Evolutionary conservation across 2,113 vertebrate genomes (phyloP).

Genomic region (Leuciscus idus): DNA sequence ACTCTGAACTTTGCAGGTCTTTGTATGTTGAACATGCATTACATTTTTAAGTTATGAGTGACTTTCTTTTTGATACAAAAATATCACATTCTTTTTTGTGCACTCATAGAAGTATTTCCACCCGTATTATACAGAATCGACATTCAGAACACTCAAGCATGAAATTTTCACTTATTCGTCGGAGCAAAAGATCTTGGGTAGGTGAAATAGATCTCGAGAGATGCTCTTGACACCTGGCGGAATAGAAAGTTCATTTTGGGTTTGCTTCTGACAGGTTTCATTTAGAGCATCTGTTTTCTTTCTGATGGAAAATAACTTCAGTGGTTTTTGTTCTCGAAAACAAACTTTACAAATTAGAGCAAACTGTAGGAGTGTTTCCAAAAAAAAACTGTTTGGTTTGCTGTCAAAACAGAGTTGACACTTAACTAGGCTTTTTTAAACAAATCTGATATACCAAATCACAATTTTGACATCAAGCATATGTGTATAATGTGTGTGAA

Average conservation of each 20-base stretch:
- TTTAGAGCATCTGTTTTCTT: conserved; percentile 16
- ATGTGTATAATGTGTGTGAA: conserved; percentile 7
- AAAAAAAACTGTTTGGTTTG: background rate
- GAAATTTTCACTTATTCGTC: background rate
- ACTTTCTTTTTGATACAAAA: background rate
- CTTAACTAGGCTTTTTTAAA: conserved; percentile 37
- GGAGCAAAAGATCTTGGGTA: background rate
- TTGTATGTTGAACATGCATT: background rate
- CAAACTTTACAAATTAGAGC: conserved; percentile 27
- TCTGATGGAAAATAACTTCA: background rate
- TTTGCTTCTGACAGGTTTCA: conserved; percentile 14
- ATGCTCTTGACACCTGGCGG: conserved; percentile 5
- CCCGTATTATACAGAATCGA: background rate
- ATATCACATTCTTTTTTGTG: background rate
- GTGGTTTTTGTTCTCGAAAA: conserved; percentile 1
- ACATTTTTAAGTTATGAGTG: background rate
- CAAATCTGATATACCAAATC: background rate
- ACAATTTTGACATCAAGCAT: conserved; percentile 35
- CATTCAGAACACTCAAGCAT: background rate
- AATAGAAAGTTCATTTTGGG: conserved; percentile 22
- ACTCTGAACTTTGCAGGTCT: background rate
- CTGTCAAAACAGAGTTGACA: conserved; percentile 6
- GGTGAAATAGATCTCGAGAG: background rate
- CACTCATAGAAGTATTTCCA: background rate
- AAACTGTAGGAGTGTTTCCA: conserved; percentile 22